These are phyloP conservation scores for Achatina immaculata DNA, from an alignment of 1,140 invertebrate species.

Conservation along the genomic window DNA sequence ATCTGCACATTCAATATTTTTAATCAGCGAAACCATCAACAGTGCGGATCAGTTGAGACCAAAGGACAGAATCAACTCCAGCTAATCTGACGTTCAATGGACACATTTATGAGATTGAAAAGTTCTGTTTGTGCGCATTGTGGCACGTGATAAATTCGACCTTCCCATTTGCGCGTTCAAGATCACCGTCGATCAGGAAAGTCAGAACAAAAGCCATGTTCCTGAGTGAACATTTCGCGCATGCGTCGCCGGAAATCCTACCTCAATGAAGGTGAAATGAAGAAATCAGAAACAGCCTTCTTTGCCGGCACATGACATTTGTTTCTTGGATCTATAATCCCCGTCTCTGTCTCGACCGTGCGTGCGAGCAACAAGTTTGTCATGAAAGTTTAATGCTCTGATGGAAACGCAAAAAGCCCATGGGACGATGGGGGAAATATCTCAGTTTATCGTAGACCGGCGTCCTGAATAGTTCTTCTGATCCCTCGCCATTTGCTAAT, in stretches of 20 bases:
- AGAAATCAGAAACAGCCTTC: constrained; percentile 12
- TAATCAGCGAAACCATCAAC: background rate
- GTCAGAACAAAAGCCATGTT: background rate
- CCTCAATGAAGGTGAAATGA: constrained; percentile 12
- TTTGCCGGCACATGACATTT: background rate
- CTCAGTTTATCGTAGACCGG: background rate
- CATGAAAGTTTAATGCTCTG: constrained; percentile 10
- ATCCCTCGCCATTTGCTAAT: constrained; percentile 14
- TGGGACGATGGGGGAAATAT: constrained; percentile 5
- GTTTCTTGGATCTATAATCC: background rate
- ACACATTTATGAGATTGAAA: constrained; percentile 13
- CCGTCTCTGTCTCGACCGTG: background rate
- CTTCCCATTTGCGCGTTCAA: background rate
- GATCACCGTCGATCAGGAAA: background rate
- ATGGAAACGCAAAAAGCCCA: background rate
- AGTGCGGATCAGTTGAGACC: background rate
- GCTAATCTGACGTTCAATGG: constrained; percentile 14
- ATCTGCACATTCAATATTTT: background rate
- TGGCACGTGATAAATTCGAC: background rate
- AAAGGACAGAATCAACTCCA: background rate
- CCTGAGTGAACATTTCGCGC: background rate
- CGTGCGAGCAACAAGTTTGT: background rate
- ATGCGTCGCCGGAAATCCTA: background rate
- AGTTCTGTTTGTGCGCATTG: constrained; percentile 2
- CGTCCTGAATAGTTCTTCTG: constrained; percentile 2